Evolutionary conservation across 2,797 vertebrate genomes (phyloP), one percentile per base, ranked within the genome.

Genomic region (Leptoclinus maculatus): DNA sequence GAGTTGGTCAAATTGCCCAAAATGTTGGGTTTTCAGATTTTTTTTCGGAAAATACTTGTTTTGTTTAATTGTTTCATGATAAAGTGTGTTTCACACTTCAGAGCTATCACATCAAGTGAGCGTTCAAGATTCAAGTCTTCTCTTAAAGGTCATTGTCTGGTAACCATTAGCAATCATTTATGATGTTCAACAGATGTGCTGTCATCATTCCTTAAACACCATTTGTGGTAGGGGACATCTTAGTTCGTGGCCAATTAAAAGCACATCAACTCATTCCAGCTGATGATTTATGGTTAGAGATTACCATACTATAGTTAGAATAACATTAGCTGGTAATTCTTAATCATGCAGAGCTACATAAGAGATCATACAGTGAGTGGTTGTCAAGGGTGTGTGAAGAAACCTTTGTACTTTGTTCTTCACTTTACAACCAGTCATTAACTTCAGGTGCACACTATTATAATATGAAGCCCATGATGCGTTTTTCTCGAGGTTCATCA

Each of bases 381-480:
- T 56, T 69, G 25, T 57, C 38, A n/a, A n/a, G 49, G 29, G 49
- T 23, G 10, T 72, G 64, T 23, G 34, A 57, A 39, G 72, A 71
- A 51, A 57, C 34, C 47, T 76, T 70, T 72, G 63, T 13, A 78
- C 69, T 81, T 71, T 49, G 57, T 0, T 41, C 38, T 10, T 27
- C 13, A 53, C 5, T 32, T 70, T 76, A 65, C 60, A 64, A 41
- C 8, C 21, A 14, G 32, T 4, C 39, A 65, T 16, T 56, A 16
- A 58, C 54, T 39, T 34, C 17, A 39, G 27, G 58, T 51, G 56
- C 2, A 34, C 10, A 6, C 2, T 56, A 3, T 27, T 21, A 21
- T 27, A 49, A 71, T 7, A 11, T 7, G 39, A 10, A 19, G 17
- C 8, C 12, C 51, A 36, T 17, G 45, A 29, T 12, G 12, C 27